Evolutionary conservation across 2,113 vertebrate genomes (phyloP).

Genomic region (Cacatua alba): DNA sequence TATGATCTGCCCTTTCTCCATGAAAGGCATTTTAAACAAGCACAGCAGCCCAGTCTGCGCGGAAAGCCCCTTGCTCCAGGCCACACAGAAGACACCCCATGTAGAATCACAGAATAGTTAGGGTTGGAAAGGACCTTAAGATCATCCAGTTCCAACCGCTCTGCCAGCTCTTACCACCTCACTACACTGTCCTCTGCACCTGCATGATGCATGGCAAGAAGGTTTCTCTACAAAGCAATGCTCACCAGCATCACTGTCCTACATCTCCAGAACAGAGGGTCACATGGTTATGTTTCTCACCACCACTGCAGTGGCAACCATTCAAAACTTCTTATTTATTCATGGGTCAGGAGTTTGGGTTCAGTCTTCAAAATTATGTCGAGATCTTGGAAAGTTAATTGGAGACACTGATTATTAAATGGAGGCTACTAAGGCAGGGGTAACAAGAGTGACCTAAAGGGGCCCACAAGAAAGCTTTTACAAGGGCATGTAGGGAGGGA

Average conservation of each 20-base stretch:
- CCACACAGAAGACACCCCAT: neutral
- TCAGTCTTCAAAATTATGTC: neutral
- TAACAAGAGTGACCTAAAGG: neutral
- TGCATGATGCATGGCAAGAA: neutral
- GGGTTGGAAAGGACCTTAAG: neutral
- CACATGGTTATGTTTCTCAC: neutral
- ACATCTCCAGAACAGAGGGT: neutral
- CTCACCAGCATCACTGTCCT: neutral
- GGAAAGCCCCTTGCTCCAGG: neutral
- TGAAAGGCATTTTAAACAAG: neutral
- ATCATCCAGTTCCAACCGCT: neutral
- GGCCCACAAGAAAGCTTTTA: neutral
- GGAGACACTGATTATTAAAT: neutral
- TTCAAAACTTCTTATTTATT: neutral
- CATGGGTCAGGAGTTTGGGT: neutral
- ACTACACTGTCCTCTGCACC: neutral
- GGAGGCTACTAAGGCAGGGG: neutral
- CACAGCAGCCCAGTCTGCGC: neutral
- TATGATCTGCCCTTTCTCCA: fast-evolving
- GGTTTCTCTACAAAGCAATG: neutral
- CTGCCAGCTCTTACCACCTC: neutral
- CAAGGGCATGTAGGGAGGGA: neutral
- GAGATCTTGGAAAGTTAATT: neutral
- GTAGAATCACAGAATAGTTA: neutral
- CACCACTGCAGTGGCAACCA: neutral